Percentiles rank a stretch among this genome's conserved stretches.
Conservation (phyloP, 2,797 vertebrate species). For the Artibeus jamaicensis region DNA sequence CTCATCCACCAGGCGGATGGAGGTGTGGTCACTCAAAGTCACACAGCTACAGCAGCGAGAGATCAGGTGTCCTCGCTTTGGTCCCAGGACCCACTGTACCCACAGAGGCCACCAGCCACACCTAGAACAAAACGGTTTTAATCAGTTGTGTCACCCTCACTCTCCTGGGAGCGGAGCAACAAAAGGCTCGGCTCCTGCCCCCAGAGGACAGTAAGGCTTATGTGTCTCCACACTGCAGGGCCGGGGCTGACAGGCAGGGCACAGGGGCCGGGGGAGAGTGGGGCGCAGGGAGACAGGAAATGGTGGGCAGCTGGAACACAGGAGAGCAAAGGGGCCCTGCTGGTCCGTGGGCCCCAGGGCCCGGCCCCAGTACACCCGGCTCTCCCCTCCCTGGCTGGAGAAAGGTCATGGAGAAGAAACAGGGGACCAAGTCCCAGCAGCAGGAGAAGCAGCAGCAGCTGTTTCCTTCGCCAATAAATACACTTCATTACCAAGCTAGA, state of each 20-base stretch:
- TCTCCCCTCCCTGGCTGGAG: conserved; percentile 54
- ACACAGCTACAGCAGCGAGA: neutral
- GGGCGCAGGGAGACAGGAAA: conserved; percentile 22
- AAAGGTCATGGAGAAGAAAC: conserved; percentile 73
- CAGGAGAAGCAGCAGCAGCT: conserved; percentile 76
- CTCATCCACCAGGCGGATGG: neutral
- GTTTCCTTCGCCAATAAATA: conserved; percentile 85
- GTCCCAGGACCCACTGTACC: conserved; percentile 26
- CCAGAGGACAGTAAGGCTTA: conserved; percentile 83
- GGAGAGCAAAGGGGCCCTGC: conserved; percentile 66
- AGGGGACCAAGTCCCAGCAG: conserved; percentile 73
- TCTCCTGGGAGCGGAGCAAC: conserved; percentile 85
- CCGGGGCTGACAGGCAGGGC: conserved; percentile 51
- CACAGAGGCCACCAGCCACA: conserved; percentile 70
- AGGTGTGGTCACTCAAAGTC: neutral
- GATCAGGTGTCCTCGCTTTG: neutral
- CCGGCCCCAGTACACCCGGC: conserved; percentile 36
- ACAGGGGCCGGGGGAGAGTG: neutral
- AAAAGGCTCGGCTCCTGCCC: conserved; percentile 83
- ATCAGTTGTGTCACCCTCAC: conserved; percentile 84
- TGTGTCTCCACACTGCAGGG: conserved; percentile 81
- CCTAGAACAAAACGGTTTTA: conserved; percentile 79
- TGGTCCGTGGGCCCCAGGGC: conserved; percentile 56
- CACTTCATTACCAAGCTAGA: conserved; percentile 79
- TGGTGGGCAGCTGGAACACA: conserved; percentile 64